Conservation (phyloP, 2,888 invertebrate genomes). For the Pachydiplax longipennis region DNA sequence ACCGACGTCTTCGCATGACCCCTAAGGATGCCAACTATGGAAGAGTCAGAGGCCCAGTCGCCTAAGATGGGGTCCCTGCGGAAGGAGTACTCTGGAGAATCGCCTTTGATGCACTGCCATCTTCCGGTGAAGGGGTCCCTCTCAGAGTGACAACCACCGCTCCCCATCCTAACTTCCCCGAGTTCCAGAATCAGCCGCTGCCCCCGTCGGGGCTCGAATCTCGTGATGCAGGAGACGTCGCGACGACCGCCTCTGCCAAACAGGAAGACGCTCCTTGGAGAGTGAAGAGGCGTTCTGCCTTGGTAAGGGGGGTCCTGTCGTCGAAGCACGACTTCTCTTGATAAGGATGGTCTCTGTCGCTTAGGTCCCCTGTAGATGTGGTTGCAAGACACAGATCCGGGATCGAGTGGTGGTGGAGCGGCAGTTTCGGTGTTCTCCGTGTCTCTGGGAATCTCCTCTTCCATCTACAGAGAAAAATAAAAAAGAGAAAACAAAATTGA, state of each 20-base stretch:
- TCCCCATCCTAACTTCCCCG: slow-evolving; percentile 73
- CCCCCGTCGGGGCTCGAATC: slow-evolving; percentile 75
- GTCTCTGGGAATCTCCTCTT: slow-evolving; percentile 30
- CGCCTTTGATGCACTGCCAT: slow-evolving; percentile 70
- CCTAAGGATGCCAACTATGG: slow-evolving; percentile 6
- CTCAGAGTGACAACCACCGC: slow-evolving; percentile 71
- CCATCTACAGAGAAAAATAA: not conserved
- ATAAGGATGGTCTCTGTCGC: not conserved
- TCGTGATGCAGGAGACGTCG: slow-evolving; percentile 76
- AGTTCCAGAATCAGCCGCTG: slow-evolving; percentile 76
- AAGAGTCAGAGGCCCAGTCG: slow-evolving; percentile 19
- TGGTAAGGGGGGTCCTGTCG: not conserved
- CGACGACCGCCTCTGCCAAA: slow-evolving; percentile 82
- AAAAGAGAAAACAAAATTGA: not conserved
- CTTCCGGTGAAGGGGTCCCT: slow-evolving; percentile 72
- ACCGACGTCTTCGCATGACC: slow-evolving; percentile 6
- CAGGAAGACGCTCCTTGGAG: slow-evolving; percentile 81
- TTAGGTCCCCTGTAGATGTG: slow-evolving; percentile 7
- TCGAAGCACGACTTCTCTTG: not conserved
- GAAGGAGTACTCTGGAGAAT: slow-evolving; percentile 14
- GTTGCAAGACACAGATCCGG: slow-evolving; percentile 15
- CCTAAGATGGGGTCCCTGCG: slow-evolving; percentile 3
- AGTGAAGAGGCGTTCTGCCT: slow-evolving; percentile 66
- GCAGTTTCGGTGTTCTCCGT: slow-evolving; percentile 18
- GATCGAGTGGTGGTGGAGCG: not conserved